These are phyloP conservation scores for Pocillopora grandis DNA, from an alignment of 92 coral and sea anemone genomes.

Conservation along the genomic window DNA sequence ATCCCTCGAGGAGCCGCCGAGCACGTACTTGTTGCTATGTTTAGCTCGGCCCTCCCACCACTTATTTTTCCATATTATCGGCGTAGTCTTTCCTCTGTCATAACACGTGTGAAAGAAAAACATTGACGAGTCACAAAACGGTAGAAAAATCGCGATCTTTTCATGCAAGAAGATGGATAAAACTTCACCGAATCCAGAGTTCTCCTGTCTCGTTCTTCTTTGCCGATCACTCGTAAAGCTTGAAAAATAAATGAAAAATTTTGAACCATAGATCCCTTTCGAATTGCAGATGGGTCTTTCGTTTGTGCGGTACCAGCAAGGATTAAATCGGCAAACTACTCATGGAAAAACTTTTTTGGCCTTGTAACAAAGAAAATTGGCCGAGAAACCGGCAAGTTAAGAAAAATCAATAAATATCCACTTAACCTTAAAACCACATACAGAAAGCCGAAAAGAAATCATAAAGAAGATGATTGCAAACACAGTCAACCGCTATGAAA, in stretches of 20 bases:
- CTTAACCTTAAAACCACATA: conserved; percentile 30
- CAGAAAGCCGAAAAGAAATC: conserved; percentile 21
- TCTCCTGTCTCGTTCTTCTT: background rate
- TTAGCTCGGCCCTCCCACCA: conserved; percentile 2
- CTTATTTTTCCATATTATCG: background rate
- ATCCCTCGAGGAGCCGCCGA: background rate
- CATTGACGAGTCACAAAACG: background rate
- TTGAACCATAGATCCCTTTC: background rate
- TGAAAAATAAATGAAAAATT: background rate
- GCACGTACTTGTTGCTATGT: background rate
- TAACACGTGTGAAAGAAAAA: background rate
- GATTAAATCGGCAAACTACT: background rate
- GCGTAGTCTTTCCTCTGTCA: background rate
- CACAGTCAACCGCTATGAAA: conserved; percentile 43
- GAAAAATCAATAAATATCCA: background rate
- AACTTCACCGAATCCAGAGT: background rate
- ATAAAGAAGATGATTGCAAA: background rate
- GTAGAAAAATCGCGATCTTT: background rate
- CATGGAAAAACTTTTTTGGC: background rate
- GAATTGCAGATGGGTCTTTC: background rate
- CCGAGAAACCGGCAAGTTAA: conserved; percentile 20
- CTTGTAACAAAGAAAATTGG: conserved; percentile 1
- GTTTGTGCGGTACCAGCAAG: background rate
- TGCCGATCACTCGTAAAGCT: background rate
- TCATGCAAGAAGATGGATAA: background rate